Evolutionary conservation across 2,797 vertebrate genomes (phyloP), one percentile per base, ranked within the genome.

Genomic region (Cossypha polioptera): DNA sequence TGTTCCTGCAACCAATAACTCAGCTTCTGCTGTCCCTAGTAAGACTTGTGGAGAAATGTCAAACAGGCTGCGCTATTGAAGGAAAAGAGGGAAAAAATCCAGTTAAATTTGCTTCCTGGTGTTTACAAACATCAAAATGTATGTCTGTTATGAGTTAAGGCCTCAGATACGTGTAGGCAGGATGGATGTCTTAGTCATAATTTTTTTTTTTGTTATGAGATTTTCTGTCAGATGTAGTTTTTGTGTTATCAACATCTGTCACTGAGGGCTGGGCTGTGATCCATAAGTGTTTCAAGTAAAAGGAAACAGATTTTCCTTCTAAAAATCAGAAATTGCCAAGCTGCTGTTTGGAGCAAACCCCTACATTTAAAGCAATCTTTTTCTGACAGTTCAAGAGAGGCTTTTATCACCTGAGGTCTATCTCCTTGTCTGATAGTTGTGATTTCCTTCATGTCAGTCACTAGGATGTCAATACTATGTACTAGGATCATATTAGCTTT

Each of bases 311-410:
- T 92, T 91, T 93, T 87, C 57, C n/a, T 72, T 74, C 59, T 75
- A 72, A 94, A 95, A 92, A 68, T 88, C 47, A 94, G 86, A 86
- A 91, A 87, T 51, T 67, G 9, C 58, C 61, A 86, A 80, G 38
- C 42, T 91, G 81, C 45, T 90, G 15, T 89, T 92, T 93, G 57
- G 29, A 84, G 17, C 26, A 79, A 80, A 82, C 2, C 31, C 12
- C 6, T 0, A 1, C 29, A 20, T 87, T 95, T 95, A 83, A 91
- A 86, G 29, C 58, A 82, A 67, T 74, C 10, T 72, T 89, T 36
- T 81, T 20, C n/a, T 67, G 71, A 55, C 1, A 1, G 28, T 33
- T 82, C 50, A 63, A 71, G 31, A 65, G 36, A 71, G 14, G 3
- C 1, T 53, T 89, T 71, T 82, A 33, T 83, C 67, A 87, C 28